Percentiles rank a stretch among this genome's conserved stretches.
phyloP scores from a whole-genome alignment of 2,797 vertebrate species.

The Linurgus olivaceus region DNA sequence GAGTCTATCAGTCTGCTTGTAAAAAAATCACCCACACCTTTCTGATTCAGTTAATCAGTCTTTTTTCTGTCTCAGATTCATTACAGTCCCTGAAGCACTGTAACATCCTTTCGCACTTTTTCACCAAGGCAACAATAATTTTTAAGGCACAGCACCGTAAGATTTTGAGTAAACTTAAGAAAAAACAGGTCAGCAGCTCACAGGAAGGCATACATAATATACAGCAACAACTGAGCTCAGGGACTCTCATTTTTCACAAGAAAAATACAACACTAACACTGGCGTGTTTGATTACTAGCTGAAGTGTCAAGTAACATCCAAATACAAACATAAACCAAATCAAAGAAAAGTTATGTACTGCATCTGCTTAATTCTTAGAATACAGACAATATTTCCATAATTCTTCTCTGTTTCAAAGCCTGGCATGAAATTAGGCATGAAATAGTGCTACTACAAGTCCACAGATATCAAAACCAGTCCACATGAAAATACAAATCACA shows the following conservation, averaged over 20 bases:
- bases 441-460: background rate
- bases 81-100: slow-evolving; percentile 13
- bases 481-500: background rate
- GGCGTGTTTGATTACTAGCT: background rate
- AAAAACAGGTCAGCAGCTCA: slow-evolving; percentile 38
- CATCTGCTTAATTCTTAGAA: background rate
- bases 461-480: background rate
- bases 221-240: background rate
- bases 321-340: background rate
- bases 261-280: background rate
- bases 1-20: background rate
- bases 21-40: slow-evolving; percentile 10
- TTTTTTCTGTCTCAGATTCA: background rate
- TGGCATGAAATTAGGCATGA: slow-evolving; percentile 1
- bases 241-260: background rate
- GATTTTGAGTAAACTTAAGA: background rate
- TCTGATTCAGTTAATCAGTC: slow-evolving; percentile 40
- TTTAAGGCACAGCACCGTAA: background rate
- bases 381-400: background rate
- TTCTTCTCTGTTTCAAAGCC: slow-evolving; percentile 13
- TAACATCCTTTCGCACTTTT: slow-evolving; percentile 52
- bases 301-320: background rate
- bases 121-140: slow-evolving; percentile 50
- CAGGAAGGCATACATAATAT: background rate
- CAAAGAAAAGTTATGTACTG: background rate